A percentile compares a stretch with the other conserved stretches of the same genome.
These are phyloP conservation scores for Clupea harengus DNA, from an alignment of 2,113 vertebrate species.

Conservation along the genomic window DNA sequence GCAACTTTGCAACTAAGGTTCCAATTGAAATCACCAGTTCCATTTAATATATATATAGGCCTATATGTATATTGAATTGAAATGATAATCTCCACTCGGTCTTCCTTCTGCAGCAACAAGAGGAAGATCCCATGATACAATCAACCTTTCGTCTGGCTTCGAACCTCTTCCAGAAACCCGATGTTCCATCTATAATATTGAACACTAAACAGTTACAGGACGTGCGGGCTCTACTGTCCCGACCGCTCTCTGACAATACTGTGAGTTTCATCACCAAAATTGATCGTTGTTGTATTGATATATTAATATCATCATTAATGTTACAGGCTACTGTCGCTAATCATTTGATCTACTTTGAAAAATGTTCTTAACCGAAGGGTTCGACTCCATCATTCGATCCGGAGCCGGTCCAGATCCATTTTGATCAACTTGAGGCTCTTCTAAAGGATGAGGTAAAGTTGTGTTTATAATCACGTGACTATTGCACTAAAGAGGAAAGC, in stretches of 20 bases:
- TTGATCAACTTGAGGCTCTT: background rate
- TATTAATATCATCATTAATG: background rate
- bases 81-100: background rate
- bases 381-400: background rate
- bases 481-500: background rate
- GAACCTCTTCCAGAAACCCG: conserved; percentile 36
- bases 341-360: too few relatives aligned
- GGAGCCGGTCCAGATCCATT: background rate
- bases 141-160: conserved; percentile 3
- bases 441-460: background rate
- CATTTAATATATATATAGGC: background rate
- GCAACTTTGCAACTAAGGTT: too few relatives aligned
- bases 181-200: background rate
- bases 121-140: background rate
- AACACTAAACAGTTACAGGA: background rate
- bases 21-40: too few relatives aligned
- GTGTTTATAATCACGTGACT: background rate
- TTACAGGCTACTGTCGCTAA: too few relatives aligned
- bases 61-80: background rate
- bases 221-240: background rate
- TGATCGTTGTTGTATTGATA: background rate
- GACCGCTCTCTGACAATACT: background rate
- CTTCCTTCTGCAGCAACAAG: background rate
- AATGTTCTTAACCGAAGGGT: background rate
- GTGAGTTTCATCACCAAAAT: background rate